A percentile compares a stretch with the other conserved stretches of the same genome.
These are phyloP conservation scores for Entomyzon cyanotis DNA, from an alignment of 2,113 vertebrate genomes.

Conservation along the genomic window DNA sequence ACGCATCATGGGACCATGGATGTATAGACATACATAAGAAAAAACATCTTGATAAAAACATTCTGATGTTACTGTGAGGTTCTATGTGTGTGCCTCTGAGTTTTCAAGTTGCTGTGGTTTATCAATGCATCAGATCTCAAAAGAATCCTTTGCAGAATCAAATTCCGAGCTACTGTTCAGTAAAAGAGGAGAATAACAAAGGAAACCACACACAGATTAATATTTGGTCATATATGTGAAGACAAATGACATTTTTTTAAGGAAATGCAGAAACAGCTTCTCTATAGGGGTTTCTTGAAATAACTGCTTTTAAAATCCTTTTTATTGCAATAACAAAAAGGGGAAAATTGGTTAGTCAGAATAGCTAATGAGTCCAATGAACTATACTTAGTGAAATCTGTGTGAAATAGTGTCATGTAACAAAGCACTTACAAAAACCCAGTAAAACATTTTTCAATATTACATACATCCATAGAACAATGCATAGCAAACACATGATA, in stretches of 20 bases:
- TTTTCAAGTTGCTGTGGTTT: background rate
- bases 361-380: background rate
- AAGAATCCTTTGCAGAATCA: background rate
- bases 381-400: background rate
- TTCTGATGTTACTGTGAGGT: background rate
- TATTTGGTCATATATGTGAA: background rate
- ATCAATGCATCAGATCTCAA: accelerated
- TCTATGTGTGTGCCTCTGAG: background rate
- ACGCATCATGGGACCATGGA: background rate
- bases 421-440: background rate
- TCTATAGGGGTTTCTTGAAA: background rate
- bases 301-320: background rate
- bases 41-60: background rate
- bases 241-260: background rate
- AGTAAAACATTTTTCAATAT: background rate
- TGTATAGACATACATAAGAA: background rate
- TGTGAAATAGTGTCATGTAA: background rate
- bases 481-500: background rate
- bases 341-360: background rate
- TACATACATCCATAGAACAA: background rate
- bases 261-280: background rate
- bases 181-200: background rate
- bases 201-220: background rate
- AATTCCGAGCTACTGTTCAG: background rate
- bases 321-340: background rate